Evolutionary conservation across 2,113 vertebrate genomes (phyloP).

Genomic region (Cettia cetti): DNA sequence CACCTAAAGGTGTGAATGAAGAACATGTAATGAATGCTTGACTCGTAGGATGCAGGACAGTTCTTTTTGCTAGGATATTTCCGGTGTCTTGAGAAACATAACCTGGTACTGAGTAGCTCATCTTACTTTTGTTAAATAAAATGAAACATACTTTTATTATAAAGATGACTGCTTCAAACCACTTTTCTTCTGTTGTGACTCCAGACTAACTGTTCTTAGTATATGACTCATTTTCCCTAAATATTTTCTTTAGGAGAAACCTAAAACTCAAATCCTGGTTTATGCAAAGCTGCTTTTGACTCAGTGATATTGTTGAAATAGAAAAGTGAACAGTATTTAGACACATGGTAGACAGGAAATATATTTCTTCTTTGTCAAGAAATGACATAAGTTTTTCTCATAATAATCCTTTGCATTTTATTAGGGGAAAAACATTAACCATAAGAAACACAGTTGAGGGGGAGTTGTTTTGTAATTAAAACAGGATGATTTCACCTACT

Average conservation of each 20-base stretch:
- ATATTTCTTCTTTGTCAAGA: slow-evolving; percentile 5
- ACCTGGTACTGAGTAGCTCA: not conserved
- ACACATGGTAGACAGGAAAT: not conserved
- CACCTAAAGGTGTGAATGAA: not conserved
- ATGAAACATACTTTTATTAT: not conserved
- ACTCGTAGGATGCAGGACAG: not conserved
- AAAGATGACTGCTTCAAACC: not conserved
- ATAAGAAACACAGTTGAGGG: not conserved
- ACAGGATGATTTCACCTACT: slow-evolving; percentile 48
- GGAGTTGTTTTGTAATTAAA: slow-evolving; percentile 25
- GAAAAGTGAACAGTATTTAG: slow-evolving; percentile 2
- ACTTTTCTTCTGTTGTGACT: not conserved
- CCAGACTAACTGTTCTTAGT: not conserved
- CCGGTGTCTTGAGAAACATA: not conserved
- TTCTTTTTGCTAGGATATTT: not conserved
- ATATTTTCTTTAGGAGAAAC: not conserved
- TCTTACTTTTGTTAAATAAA: not conserved
- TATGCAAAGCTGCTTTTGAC: not conserved
- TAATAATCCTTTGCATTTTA: not conserved
- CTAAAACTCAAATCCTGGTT: not conserved
- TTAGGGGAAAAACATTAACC: not conserved
- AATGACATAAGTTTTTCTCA: not conserved
- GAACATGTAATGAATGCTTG: not conserved
- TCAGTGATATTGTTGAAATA: not conserved
- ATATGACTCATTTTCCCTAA: slow-evolving; percentile 15